Base-by-base conservation (phyloP, 2,888 invertebrate species). In the Aporophyla lueneburgensis region DNA sequence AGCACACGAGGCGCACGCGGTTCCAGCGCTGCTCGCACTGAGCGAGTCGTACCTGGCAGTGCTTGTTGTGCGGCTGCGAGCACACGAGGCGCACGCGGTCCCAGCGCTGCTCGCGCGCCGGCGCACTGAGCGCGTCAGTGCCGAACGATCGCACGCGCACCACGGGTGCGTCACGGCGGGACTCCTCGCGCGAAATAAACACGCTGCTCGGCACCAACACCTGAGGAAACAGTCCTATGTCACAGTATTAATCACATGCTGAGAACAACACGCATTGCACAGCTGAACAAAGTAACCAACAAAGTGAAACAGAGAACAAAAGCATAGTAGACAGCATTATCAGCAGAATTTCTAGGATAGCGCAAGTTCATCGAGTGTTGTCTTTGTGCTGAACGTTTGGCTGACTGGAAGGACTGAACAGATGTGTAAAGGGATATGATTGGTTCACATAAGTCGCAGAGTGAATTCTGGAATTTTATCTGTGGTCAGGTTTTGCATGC, bases 51-150 rank as follows among this genome's bases (percentile, higher is more conserved):
- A 96, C 96, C 94, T 95, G 91, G 74, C 97, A 97, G 86, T 97
- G 97, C 91, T 97, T 98, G 92, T 98, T 98, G 93, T 98, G 99
- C 0, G 99, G 99, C 94, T 99, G 99, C 6, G 98, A 97, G 94
- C 99, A 99, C 5, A 98, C 97, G 65, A 99, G 94, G 91, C 99
- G 98, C 40, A 99, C 93, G 73, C 98, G 96, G 94, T 99, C 98
- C 99, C 99, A 99, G 93, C 98, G 98, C 91, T 98, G 97, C 2
- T 94, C 92, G 33, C 97, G 92, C 51, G 90, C 86, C 7, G 95
- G 94, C 73, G 97, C 95, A 2, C 97, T 95, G 33, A 99, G 95
- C 78, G 98, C 97, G 16, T 97, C 97, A 16, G 92, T 90, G 12
- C 93, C 94, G 93, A 99, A 99, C 92, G 98, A 98, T 68, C 98